These are phyloP conservation scores for Heliothis subflexa DNA, from an alignment of 1,140 invertebrate genomes.

Conservation along the genomic window DNA sequence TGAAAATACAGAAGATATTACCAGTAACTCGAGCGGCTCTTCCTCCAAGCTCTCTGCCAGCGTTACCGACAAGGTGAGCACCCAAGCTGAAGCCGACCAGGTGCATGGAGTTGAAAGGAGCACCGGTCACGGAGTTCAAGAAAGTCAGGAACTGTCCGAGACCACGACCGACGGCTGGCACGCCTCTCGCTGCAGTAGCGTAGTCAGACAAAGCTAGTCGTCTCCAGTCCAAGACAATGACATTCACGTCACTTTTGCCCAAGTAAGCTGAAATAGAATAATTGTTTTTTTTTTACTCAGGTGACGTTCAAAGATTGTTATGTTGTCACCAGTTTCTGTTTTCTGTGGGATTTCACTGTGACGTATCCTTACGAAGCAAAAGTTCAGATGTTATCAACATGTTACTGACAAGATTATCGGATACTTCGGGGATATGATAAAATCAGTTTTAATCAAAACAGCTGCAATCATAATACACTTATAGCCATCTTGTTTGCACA, in stretches of 20 bases:
- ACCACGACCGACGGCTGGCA: slow-evolving; percentile 72
- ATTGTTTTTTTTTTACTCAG: neutral
- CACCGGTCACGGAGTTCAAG: slow-evolving; percentile 66
- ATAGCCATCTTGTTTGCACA: too few relatives aligned
- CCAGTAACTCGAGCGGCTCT: slow-evolving; percentile 62
- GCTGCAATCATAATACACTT: too few relatives aligned
- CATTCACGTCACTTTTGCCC: slow-evolving; percentile 84
- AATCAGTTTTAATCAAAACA: too few relatives aligned
- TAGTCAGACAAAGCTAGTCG: slow-evolving; percentile 83
- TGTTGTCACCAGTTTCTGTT: too few relatives aligned
- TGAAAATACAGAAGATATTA: slow-evolving; percentile 28
- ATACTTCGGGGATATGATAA: too few relatives aligned
- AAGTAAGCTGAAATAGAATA: slow-evolving; percentile 61
- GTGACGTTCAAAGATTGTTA: too few relatives aligned
- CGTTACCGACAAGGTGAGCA: slow-evolving; percentile 95
- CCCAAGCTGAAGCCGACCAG: slow-evolving; percentile 95
- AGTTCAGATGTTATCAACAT: too few relatives aligned
- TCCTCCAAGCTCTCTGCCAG: slow-evolving; percentile 77
- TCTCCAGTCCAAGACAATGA: slow-evolving; percentile 89
- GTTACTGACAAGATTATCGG: too few relatives aligned
- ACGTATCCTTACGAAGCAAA: too few relatives aligned
- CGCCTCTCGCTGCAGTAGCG: slow-evolving; percentile 79
- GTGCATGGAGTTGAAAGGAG: slow-evolving; percentile 88
- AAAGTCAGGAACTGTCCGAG: slow-evolving; percentile 83
- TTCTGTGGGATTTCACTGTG: too few relatives aligned